A percentile compares a stretch with the other conserved stretches of the same genome.
Conservation (phyloP, 2,113 vertebrate species). For the Psophia crepitans region DNA sequence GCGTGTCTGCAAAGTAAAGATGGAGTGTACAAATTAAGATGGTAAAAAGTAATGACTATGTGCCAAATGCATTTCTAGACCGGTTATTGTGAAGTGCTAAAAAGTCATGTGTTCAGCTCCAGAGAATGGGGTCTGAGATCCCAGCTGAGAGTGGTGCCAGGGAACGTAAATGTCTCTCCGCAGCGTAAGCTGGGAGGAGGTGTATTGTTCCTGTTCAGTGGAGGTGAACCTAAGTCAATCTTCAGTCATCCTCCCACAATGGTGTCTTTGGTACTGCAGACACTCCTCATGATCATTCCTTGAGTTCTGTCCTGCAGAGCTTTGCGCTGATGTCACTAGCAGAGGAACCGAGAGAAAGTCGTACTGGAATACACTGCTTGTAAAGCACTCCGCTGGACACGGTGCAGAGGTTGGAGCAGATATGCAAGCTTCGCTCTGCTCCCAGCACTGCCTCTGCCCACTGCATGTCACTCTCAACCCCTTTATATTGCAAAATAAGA, state of each 20-base stretch:
- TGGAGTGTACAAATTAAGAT: neutral
- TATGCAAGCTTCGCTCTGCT: neutral
- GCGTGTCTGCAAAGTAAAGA: neutral
- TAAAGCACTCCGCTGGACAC: neutral
- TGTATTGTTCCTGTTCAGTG: neutral
- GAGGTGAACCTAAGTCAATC: too few species aligned
- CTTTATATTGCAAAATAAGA: neutral
- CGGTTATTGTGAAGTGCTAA: neutral
- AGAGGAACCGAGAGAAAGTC: neutral
- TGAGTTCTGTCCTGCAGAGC: neutral
- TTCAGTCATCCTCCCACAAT: accelerated
- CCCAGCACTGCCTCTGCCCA: neutral
- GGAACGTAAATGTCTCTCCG: neutral
- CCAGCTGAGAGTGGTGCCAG: neutral
- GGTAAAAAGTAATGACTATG: neutral
- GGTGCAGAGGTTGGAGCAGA: neutral
- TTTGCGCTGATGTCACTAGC: neutral
- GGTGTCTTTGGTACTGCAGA: neutral
- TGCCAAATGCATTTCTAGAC: neutral
- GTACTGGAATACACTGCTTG: neutral
- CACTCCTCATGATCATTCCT: neutral
- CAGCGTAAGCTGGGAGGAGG: neutral
- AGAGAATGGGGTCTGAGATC: neutral
- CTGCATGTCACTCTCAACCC: neutral
- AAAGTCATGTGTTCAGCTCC: neutral